phyloP scores from a whole-genome alignment of 2,888 invertebrate species.

The Brassicogethes aeneus region DNA sequence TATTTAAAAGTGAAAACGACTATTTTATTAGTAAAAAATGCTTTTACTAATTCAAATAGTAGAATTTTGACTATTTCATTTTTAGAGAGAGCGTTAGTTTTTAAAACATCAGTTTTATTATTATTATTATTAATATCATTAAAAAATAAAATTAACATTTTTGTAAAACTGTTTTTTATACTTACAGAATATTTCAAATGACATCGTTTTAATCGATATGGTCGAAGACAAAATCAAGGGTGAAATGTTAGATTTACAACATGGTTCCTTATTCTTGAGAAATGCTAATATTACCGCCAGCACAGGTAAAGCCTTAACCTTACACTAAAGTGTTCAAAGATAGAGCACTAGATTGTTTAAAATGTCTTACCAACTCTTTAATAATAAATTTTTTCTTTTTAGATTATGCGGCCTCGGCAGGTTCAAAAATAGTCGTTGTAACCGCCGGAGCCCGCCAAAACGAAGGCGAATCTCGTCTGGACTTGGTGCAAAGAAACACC shows the following conservation, averaged over 20 bases:
- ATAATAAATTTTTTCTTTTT: slow-evolving; percentile 5
- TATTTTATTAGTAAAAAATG: no score
- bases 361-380: not conserved
- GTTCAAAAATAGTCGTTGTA: slow-evolving; percentile 77
- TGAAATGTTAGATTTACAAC: slow-evolving; percentile 86
- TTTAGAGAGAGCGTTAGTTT: no score
- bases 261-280: slow-evolving; percentile 75
- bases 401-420: slow-evolving; percentile 69
- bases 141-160: not conserved
- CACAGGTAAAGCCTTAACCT: slow-evolving; percentile 41
- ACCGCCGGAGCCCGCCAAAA: slow-evolving; percentile 88
- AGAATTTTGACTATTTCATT: no score
- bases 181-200: slow-evolving; percentile 62
- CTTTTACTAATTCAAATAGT: no score
- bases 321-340: not conserved
- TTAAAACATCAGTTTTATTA: slow-evolving; percentile 7
- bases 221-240: slow-evolving; percentile 77
- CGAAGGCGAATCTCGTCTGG: slow-evolving; percentile 80
- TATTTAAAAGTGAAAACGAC: no score
- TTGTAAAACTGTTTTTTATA: not conserved
- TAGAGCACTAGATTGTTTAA: not conserved
- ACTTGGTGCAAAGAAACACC: slow-evolving; percentile 82
- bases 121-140: slow-evolving; percentile 2
- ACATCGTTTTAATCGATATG: slow-evolving; percentile 74
- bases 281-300: slow-evolving; percentile 71